Evolutionary conservation across 1,140 invertebrate genomes (phyloP), one percentile per base, ranked within the genome.

Genomic region (Mactra quadrangularis): DNA sequence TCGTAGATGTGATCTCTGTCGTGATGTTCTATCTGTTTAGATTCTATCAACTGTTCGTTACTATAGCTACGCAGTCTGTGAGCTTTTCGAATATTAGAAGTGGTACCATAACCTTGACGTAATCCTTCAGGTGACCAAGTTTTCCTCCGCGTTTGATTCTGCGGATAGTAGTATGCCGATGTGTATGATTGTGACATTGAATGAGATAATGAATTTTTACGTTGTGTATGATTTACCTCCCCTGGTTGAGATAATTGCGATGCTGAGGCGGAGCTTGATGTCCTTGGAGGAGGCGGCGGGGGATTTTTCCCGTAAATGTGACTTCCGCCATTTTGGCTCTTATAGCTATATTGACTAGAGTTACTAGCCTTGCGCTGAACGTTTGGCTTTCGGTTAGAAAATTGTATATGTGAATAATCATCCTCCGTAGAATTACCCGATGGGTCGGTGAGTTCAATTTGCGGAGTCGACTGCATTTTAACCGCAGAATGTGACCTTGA

Each of bases 341-440:
- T 57, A 15, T 71, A 64, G 45, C 78, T 82, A 25, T 52, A 71
- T 66, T 82, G 78, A 72, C 78, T 82, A 50, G 78, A 57, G 31
- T 71, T 62, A 62, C 78, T 82, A 27, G 55, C 11, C 33, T 82
- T 82, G 27, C 78, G 68, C 55, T 82, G 78, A 47, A 82, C 68
- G 33, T 3, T 38, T 17, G 52, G 47, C 25, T 72, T 82, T 53
- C 55, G 70, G n/a, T 71, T 82, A 15, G 78, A 50, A 41, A 55
- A 55, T 13, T 75, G 82, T 25, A 84, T 84, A 17, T 85, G 77
- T 1, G 84, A 85, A 25, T 85, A 85, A 29, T 85, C 84, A 45
- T 82, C 66, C 29, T 85, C 71, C 7, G 29, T 59, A 7, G 70
- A 79, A 68, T 59, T 68, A 7, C 33, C 50, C 7, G 27, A 50